Evolutionary conservation across 2,113 vertebrate genomes (phyloP), one percentile per base, ranked within the genome.

Genomic region (Stigmatopora argus): DNA sequence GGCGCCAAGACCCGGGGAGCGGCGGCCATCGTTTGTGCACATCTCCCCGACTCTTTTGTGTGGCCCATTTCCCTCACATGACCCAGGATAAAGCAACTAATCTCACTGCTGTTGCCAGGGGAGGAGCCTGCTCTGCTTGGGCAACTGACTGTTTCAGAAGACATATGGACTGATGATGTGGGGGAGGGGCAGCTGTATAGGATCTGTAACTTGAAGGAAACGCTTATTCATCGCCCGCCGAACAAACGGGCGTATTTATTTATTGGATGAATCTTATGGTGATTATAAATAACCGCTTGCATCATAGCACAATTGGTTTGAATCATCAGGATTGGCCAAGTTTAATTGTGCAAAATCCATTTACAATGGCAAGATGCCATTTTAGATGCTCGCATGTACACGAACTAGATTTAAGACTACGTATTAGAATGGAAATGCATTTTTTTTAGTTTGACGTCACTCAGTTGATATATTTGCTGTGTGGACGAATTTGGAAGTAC

Each of bases 1-100:
- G 12, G 51, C n/a, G 23, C 31, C 7, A 35, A 49, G 1, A 59
- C 57, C 34, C 17, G 12, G n/a, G 26, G 62, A 31, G 46, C 55
- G 73, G 35, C 5, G 53, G 12, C 47, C 52, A 61, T 73, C 11
- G 49, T 52, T 4, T 46, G 1, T 31, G 19, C 58, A 62, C 66
- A 52, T 77, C 68, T 55, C 75, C 66, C 41, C 65, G 64, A 76
- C 75, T 73, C 53, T 66, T 71, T 75, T 73, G 65, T 60, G 68
- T 89, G 87, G 81, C 88, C 86, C 83, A 89, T 77, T 89, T 89
- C 70, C 85, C 85, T 85, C 65, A 85, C 65, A 82, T 86, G 81
- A 87, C 88, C 83, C 72, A 59, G 84, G 81, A 89, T 86, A 83
- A 86, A 83, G 76, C 83, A 78, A 81, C 80, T 85, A 85, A 85